phyloP scores from a whole-genome alignment of 2,797 vertebrate species.

The Poecile montanus region DNA sequence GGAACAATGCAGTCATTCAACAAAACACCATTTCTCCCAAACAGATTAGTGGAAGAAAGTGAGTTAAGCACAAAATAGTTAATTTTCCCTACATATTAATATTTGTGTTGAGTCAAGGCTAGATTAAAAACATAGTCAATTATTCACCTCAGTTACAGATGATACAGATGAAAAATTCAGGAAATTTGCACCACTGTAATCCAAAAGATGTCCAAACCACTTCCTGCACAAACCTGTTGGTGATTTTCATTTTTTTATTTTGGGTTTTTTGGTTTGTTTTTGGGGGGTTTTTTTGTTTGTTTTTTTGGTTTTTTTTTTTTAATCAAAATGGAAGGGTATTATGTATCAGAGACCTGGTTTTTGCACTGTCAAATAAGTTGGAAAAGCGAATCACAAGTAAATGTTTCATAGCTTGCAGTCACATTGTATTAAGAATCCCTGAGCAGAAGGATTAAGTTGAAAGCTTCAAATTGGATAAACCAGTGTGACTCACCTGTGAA shows the following conservation, averaged over 20 bases:
- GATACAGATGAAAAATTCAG: not conserved
- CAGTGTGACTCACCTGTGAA: not conserved
- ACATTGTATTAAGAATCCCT: not conserved
- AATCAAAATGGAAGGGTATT: not conserved
- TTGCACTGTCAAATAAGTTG: not conserved
- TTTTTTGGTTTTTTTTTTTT: not conserved
- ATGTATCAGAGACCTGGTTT: not conserved
- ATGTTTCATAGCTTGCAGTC: not conserved
- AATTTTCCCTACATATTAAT: not conserved
- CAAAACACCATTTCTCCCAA: not conserved
- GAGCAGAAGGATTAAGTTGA: not conserved
- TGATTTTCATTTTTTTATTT: accelerated
- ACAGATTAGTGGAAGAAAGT: not conserved
- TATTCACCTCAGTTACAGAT: not conserved
- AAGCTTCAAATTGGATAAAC: not conserved
- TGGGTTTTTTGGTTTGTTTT: not conserved
- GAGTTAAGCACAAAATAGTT: not conserved
- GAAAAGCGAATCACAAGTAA: not conserved
- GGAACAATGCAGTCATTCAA: not conserved
- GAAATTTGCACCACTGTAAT: not conserved
- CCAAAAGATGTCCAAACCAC: not conserved
- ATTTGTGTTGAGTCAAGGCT: not conserved
- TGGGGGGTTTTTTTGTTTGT: too few species aligned
- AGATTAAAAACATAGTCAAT: not conserved
- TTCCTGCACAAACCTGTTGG: not conserved